Conservation (phyloP, 1,140 invertebrate species). For the Cepaea nemoralis region DNA sequence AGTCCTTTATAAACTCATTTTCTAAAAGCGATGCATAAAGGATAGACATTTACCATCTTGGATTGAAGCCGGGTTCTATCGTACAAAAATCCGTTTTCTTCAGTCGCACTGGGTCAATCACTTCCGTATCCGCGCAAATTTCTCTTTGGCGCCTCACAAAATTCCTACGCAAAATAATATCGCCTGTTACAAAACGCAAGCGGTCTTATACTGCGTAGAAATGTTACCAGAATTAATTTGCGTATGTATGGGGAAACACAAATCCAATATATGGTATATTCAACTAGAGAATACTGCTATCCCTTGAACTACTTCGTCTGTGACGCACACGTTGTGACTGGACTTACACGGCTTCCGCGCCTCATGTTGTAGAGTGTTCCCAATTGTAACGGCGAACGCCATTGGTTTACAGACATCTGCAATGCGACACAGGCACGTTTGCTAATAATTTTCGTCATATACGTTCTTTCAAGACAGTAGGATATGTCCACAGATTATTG, state of each 20-base stretch:
- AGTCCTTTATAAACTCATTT: not conserved
- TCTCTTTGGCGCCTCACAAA: conserved; percentile 29
- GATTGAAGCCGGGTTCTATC: conserved; percentile 4
- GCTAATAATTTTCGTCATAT: not conserved
- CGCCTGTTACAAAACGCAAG: not conserved
- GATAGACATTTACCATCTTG: conserved; percentile 27
- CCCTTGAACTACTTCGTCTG: conserved; percentile 31
- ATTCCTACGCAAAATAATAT: conserved; percentile 20
- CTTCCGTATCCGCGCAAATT: conserved; percentile 38
- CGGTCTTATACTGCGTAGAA: not conserved
- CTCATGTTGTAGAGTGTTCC: conserved; percentile 31
- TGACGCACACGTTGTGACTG: conserved; percentile 35
- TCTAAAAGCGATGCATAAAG: not conserved
- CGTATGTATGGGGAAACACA: not conserved
- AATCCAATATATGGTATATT: not conserved
- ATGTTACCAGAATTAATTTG: not conserved
- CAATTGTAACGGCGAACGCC: conserved; percentile 35
- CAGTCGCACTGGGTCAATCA: conserved; percentile 22
- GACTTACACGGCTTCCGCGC: conserved; percentile 38
- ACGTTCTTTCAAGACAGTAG: not conserved
- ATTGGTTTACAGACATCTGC: conserved; percentile 45
- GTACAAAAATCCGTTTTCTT: not conserved
- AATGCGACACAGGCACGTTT: conserved; percentile 42
- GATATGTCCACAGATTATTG: not conserved
- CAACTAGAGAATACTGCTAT: conserved; percentile 13